Percentiles rank a stretch among this genome's conserved stretches.
phyloP scores from a whole-genome alignment of 2,113 vertebrate genomes.

The Indicator indicator region DNA sequence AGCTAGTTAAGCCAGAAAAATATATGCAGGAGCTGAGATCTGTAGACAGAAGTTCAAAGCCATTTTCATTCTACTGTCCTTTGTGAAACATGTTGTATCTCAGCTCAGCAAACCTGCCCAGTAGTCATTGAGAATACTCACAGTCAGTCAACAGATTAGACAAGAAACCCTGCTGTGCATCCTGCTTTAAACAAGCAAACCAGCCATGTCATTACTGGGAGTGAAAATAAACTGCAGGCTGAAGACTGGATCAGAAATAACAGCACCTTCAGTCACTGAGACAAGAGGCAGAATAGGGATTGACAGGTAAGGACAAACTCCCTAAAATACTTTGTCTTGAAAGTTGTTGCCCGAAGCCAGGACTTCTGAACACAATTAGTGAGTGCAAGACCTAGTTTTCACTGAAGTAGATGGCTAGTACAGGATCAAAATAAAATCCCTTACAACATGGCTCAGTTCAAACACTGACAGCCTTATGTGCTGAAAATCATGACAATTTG shows the following conservation, averaged over 20 bases:
- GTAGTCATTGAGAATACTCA: neutral
- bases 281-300: neutral
- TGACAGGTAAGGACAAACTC: neutral
- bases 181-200: neutral
- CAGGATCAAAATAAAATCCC: neutral
- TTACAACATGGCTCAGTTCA: accelerated
- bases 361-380: neutral
- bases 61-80: neutral
- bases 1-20: neutral
- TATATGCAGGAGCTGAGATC: neutral
- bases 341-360: neutral
- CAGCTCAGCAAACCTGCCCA: neutral
- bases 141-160: neutral
- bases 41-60: neutral
- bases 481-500: neutral
- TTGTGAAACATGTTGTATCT: neutral
- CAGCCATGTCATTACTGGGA: accelerated
- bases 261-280: neutral
- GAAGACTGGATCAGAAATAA: neutral
- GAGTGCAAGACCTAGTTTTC: neutral
- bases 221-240: neutral
- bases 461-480: neutral
- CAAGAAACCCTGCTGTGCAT: accelerated
- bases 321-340: neutral
- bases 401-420: neutral